Percentiles rank a stretch among this genome's conserved stretches.
These are phyloP conservation scores for Catharus bicknelli DNA, from an alignment of 2,113 vertebrate species.

Conservation along the genomic window DNA sequence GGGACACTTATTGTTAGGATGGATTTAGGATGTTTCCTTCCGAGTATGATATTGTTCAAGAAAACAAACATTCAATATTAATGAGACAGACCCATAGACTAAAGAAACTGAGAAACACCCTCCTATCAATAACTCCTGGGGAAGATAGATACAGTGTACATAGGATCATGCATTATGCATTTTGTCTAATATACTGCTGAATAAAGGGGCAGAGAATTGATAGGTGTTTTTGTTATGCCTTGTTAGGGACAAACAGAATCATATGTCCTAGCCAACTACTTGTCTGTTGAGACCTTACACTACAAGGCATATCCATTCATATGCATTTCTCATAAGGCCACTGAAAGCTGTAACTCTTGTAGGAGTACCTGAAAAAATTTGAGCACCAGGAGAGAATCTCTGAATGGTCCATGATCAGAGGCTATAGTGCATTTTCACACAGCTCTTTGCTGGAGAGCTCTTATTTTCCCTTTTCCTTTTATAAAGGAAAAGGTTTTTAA, in stretches of 20 bases:
- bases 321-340: not conserved
- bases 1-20: not conserved
- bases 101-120: not conserved
- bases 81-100: not conserved
- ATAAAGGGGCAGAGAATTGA: accelerated
- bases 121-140: not conserved
- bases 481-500: not conserved
- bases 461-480: not conserved
- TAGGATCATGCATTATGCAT: not conserved
- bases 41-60: not conserved
- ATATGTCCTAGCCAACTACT: not conserved
- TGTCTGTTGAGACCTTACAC: not conserved
- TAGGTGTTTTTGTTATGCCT: not conserved
- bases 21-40: not conserved
- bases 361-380: not conserved
- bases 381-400: not conserved
- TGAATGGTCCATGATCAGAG: not conserved
- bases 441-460: not conserved
- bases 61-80: not conserved
- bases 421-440: not conserved
- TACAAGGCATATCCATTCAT: not conserved
- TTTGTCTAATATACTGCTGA: not conserved
- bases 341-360: not conserved
- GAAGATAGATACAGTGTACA: not conserved
- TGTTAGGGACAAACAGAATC: not conserved